Conservation (phyloP, 2,113 vertebrate genomes). For the Pelmatolapia mariae region DNA sequence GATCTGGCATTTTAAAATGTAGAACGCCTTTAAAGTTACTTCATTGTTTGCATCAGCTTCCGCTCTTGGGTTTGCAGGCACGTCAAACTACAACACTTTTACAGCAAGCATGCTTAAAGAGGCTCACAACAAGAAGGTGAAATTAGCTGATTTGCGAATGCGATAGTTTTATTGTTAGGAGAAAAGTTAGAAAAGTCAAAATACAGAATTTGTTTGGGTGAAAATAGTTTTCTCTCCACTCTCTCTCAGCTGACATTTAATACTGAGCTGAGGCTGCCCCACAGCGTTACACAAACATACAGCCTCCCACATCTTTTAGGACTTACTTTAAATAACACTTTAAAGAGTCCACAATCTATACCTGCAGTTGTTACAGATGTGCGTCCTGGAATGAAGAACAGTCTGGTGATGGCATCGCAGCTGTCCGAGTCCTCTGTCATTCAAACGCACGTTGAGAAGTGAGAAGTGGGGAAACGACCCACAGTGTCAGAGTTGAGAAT, state of each 20-base stretch:
- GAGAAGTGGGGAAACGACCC: not conserved
- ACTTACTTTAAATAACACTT: not conserved
- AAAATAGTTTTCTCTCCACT: not conserved
- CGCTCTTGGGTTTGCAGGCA: not conserved
- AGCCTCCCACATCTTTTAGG: not conserved
- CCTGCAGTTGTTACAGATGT: constrained; percentile 56
- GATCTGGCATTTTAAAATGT: not conserved
- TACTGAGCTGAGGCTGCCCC: not conserved
- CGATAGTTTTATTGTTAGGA: not conserved
- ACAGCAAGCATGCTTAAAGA: not conserved
- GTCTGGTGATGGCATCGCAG: constrained; percentile 52
- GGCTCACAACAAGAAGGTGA: not conserved
- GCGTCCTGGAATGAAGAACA: constrained; percentile 72
- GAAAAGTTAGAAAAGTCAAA: not conserved
- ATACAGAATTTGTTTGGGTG: not conserved
- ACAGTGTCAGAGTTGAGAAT: not conserved
- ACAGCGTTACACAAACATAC: not conserved
- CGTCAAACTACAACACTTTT: not conserved
- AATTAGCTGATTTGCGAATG: not conserved
- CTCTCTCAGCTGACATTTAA: not conserved
- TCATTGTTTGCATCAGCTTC: not conserved
- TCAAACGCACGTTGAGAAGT: not conserved
- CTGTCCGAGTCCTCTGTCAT: constrained; percentile 25
- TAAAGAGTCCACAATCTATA: constrained; percentile 8
- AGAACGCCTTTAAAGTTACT: not conserved